Conservation (phyloP, 2,113 vertebrate species). For the Neodontobutis hainanensis region DNA sequence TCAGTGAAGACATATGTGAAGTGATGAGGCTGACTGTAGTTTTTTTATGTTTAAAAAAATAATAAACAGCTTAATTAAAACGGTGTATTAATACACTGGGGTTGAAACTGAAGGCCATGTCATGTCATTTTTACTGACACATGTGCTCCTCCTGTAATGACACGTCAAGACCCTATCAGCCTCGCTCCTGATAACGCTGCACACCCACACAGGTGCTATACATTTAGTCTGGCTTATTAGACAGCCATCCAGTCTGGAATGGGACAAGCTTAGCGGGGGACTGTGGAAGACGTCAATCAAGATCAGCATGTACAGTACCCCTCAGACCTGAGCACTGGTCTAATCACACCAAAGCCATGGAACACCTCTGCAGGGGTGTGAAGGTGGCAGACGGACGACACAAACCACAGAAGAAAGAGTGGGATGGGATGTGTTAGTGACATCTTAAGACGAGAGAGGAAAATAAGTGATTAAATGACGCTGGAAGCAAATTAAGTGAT, state of each 20-base stretch:
- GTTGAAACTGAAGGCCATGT: too few relatives aligned
- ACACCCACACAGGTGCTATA: neutral
- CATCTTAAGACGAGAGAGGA: too few relatives aligned
- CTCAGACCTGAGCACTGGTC: neutral
- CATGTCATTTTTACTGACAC: neutral
- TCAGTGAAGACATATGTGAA: too few relatives aligned
- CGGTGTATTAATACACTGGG: too few relatives aligned
- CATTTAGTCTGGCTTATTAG: slow-evolving; percentile 6
- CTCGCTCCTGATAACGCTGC: neutral
- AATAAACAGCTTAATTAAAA: too few relatives aligned
- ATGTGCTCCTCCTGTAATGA: neutral
- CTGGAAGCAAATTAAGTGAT: too few relatives aligned
- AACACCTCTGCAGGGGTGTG: neutral
- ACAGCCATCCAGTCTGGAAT: slow-evolving; percentile 1
- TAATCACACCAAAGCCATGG: neutral
- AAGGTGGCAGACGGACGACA: too few relatives aligned
- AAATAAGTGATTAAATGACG: too few relatives aligned
- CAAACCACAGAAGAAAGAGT: too few relatives aligned
- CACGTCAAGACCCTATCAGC: neutral
- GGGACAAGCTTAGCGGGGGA: neutral
- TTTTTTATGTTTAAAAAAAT: too few relatives aligned
- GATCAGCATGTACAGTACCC: neutral
- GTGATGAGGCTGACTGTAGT: too few relatives aligned
- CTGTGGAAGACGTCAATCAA: neutral
- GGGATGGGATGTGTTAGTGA: too few relatives aligned